Evolutionary conservation across 2,888 invertebrate species (phyloP), one percentile per base, ranked within the genome.

Genomic region (Exocentrus adspersus): DNA sequence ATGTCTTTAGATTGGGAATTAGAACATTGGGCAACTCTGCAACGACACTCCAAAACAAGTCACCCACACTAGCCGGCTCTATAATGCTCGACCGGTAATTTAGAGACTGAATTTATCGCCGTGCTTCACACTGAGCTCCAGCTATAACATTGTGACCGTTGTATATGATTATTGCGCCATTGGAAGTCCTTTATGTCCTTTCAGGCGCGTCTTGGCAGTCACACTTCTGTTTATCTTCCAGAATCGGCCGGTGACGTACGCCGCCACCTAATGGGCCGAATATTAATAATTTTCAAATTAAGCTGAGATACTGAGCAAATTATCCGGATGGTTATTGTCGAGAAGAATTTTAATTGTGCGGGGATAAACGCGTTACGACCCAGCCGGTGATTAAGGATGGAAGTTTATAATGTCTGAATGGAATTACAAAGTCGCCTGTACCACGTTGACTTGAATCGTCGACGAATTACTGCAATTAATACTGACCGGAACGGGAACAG

Each of bases 241-340:
- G 71, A 72, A 72, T 74, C 70, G 71, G 60, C 69, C 67, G 67
- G 64, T 64, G 66, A 75, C 68, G 65, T 71, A 72, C 73, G 72
- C 65, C 70, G 64, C 66, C 62, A 58, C 60, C 69, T 70, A 69
- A 67, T 60, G 62, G 65, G 60, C 65, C 41, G 62, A 71, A 72
- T 70, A 71, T 71, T 73, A 71, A 73, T 73, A 73, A 71, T 72
- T 70, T 60, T 70, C 66, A 63, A 67, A 75, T 73, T 72, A 73
- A 72, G 64, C 60, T 72, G 66, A 75, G 69, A 71, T 72, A 73
- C 65, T 45, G 60, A 57, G 58, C 53, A 60, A 70, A 70, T 73
- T 71, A 72, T 70, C 66, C 70, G 67, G 67, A 72, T 65, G 59
- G 67, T 64, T 69, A 64, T 64, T 54, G 62, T 62, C 24, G 42